phyloP scores from a whole-genome alignment of 2,888 invertebrate species.

The Cryptosula pallasiana region DNA sequence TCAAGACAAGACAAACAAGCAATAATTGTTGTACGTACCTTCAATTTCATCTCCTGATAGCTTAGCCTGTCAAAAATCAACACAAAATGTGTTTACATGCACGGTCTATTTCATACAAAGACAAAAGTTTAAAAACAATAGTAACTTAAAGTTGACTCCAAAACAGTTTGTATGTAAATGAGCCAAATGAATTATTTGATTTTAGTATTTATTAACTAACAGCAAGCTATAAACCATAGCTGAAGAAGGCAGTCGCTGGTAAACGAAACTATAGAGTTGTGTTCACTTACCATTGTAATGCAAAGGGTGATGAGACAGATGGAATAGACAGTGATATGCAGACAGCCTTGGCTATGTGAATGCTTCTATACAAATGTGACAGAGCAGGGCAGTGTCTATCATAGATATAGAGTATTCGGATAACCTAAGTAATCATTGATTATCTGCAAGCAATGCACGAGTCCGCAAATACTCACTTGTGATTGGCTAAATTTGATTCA shows the following conservation, averaged over 20 bases:
- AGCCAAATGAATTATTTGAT: too few species aligned
- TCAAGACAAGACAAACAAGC: too few species aligned
- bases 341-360: background rate
- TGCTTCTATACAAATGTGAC: constrained; percentile 22
- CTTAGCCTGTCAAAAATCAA: constrained; percentile 13
- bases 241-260: too few species aligned
- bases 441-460: background rate
- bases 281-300: too few species aligned
- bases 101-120: background rate
- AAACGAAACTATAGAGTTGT: too few species aligned
- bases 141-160: too few species aligned
- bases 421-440: background rate
- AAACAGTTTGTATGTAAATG: too few species aligned
- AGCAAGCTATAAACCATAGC: too few species aligned
- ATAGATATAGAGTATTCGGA: background rate
- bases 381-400: background rate
- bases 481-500: background rate
- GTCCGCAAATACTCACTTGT: background rate
- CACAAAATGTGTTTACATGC: background rate
- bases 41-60: constrained; percentile 18
- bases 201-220: too few species aligned
- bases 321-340: background rate
- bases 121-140: background rate
- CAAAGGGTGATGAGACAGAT: too few species aligned
- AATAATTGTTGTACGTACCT: too few species aligned